A percentile compares a stretch with the other conserved stretches of the same genome.
phyloP scores from a whole-genome alignment of 2,797 vertebrate species.

The Aphelocoma californica region DNA sequence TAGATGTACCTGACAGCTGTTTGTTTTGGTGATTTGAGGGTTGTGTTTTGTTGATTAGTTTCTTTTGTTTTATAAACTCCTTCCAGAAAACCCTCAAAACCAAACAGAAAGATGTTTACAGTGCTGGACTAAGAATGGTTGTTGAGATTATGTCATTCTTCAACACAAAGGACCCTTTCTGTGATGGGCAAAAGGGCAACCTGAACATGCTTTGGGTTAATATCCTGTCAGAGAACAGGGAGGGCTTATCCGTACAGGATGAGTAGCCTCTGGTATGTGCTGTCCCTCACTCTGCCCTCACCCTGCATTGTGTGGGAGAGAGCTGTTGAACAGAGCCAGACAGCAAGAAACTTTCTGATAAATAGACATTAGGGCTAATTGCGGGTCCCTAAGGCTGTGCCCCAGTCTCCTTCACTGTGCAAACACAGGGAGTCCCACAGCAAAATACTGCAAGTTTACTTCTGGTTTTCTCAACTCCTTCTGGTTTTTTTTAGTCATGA shows the following conservation, averaged over 20 bases:
- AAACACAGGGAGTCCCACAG: neutral
- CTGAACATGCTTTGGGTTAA: neutral
- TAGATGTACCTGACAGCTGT: neutral
- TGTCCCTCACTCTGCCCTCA: neutral
- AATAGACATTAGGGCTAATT: neutral
- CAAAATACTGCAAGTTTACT: neutral
- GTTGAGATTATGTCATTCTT: neutral
- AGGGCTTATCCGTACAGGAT: neutral
- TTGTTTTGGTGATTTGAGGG: neutral
- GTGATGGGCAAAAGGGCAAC: neutral
- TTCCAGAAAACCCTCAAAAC: neutral
- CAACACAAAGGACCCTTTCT: neutral
- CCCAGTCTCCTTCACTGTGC: neutral
- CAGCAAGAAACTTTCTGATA: neutral
- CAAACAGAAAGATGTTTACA: neutral
- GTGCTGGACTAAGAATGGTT: neutral
- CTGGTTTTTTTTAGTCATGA: neutral
- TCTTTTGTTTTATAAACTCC: neutral
- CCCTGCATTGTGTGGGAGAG: neutral
- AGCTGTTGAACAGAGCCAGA: neutral
- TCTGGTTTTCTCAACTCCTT: neutral
- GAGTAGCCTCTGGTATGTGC: neutral
- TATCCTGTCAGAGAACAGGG: neutral
- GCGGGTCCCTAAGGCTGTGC: neutral
- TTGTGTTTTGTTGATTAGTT: neutral